Evolutionary conservation across 2,113 vertebrate genomes (phyloP).

Genomic region (Acanthochromis polyacanthus): DNA sequence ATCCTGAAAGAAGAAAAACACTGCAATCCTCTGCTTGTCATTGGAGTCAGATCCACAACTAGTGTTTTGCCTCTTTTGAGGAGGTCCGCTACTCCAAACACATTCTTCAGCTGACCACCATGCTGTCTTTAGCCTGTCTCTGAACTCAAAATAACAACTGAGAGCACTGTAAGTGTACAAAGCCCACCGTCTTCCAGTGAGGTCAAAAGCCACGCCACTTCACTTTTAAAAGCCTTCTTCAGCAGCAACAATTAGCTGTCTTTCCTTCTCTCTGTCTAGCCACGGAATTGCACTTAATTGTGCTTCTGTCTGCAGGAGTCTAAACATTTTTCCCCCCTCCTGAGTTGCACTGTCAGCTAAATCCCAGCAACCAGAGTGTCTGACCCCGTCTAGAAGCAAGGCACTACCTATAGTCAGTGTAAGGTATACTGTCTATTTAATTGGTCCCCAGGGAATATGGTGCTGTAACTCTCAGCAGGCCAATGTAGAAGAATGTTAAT

Average conservation of each 20-base stretch:
- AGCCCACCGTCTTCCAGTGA: conserved; percentile 47
- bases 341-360: conserved; percentile 48
- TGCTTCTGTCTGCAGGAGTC: conserved; percentile 57
- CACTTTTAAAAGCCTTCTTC: conserved; percentile 69
- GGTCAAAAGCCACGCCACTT: conserved; percentile 68
- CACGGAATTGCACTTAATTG: conserved; percentile 80
- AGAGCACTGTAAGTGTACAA: conserved; percentile 50
- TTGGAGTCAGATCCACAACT: conserved; percentile 37
- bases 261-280: conserved; percentile 67
- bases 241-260: conserved; percentile 68
- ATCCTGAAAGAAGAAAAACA: conserved; percentile 33
- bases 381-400: conserved; percentile 41
- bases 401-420: conserved; percentile 47
- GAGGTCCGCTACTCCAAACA: conserved; percentile 57
- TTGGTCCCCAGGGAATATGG: conserved; percentile 59
- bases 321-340: conserved; percentile 39
- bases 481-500: conserved; percentile 79
- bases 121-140: conserved; percentile 51
- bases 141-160: conserved; percentile 62
- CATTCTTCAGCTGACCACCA: conserved; percentile 62
- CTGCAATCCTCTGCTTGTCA: conserved; percentile 25
- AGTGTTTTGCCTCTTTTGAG: conserved; percentile 45
- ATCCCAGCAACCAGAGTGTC: conserved; percentile 51
- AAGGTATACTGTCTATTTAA: conserved; percentile 69
- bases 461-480: conserved; percentile 70